phyloP scores from a whole-genome alignment of 2,113 vertebrate species.

The Odocoileus hemionus region DNA sequence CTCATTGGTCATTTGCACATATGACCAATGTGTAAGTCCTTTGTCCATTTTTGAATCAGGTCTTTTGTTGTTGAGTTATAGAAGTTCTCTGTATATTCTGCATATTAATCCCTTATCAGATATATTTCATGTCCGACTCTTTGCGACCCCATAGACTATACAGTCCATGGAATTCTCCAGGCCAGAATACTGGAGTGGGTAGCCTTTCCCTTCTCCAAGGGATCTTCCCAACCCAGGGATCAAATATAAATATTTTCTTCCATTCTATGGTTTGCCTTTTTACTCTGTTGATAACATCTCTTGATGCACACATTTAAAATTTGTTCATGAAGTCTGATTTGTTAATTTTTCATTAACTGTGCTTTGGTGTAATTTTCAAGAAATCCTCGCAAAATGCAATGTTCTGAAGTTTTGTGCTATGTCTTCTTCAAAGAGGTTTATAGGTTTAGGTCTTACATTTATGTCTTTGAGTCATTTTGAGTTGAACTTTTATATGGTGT shows the following conservation, averaged over 20 bases:
- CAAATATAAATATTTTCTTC: neutral
- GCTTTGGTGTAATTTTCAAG: neutral
- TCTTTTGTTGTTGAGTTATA: neutral
- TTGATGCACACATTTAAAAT: neutral
- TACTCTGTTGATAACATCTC: neutral
- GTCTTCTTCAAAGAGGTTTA: neutral
- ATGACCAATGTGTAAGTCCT: neutral
- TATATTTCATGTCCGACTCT: neutral
- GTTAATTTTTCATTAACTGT: neutral
- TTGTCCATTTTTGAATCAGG: neutral
- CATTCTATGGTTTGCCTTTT: neutral
- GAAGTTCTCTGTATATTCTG: neutral
- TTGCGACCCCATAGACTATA: accelerated
- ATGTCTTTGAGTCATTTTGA: neutral
- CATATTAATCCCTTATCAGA: neutral
- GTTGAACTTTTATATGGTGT: neutral
- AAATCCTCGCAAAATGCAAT: neutral
- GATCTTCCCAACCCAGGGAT: neutral
- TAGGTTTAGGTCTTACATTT: neutral
- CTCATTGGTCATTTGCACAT: neutral
- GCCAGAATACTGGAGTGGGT: neutral
- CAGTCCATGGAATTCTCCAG: neutral
- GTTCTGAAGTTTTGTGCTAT: neutral
- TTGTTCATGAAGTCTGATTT: neutral
- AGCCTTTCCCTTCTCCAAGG: neutral